Evolutionary conservation across 2,888 invertebrate genomes (phyloP).

Genomic region (Antheraea assamensis): DNA sequence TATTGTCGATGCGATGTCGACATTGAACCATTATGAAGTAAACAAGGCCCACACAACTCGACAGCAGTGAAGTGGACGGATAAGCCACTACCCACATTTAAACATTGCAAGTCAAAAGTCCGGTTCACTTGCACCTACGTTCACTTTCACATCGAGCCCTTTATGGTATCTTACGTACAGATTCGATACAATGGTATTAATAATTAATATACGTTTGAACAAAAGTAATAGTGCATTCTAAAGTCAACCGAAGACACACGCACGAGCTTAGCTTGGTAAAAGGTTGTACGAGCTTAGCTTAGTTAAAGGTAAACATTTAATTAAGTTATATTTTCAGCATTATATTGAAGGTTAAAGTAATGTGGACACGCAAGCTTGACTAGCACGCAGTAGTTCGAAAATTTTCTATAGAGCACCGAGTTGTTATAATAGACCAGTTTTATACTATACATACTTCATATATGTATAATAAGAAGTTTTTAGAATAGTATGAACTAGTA

Average conservation of each 20-base stretch:
- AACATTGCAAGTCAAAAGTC: constrained; percentile 22
- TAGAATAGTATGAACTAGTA: constrained; percentile 4
- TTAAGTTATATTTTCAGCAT: constrained; percentile 38
- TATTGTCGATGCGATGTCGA: neutral
- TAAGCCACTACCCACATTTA: constrained; percentile 30
- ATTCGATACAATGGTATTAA: neutral
- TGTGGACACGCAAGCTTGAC: constrained; percentile 42
- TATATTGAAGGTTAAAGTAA: constrained; percentile 41
- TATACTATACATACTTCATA: neutral
- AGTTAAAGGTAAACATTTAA: constrained; percentile 34
- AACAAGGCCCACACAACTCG: constrained; percentile 12
- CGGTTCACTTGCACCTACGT: constrained; percentile 29
- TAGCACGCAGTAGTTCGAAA: constrained; percentile 36
- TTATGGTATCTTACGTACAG: constrained; percentile 25
- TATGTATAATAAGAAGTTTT: neutral
- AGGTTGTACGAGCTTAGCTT: constrained; percentile 26
- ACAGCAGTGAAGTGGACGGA: constrained; percentile 23
- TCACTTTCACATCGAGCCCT: constrained; percentile 38
- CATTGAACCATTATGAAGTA: neutral
- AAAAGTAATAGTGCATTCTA: neutral
- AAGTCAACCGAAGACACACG: constrained; percentile 16
- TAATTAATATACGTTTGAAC: neutral
- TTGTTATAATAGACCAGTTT: neutral
- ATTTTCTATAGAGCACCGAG: constrained; percentile 6
- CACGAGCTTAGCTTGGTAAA: constrained; percentile 24